Percentiles rank a stretch among this genome's conserved stretches.
These are phyloP conservation scores for Montifringilla adamsi DNA, from an alignment of 2,113 vertebrate genomes.

Conservation along the genomic window DNA sequence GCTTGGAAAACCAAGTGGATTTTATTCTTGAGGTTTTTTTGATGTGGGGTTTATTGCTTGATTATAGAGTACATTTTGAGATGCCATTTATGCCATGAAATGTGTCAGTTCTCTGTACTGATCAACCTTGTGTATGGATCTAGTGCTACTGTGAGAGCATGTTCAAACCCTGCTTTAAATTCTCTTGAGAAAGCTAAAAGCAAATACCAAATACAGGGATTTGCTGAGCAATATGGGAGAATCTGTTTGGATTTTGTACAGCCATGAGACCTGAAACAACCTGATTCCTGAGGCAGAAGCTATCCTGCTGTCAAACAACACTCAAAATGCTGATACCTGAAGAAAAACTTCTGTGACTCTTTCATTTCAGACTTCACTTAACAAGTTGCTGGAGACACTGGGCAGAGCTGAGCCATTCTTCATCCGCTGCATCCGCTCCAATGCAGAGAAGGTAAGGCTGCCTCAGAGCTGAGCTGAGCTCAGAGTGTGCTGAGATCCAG, in stretches of 20 bases:
- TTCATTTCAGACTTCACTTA: conserved; percentile 84
- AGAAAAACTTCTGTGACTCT: not conserved
- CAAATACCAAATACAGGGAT: not conserved
- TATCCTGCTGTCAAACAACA: not conserved
- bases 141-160: not conserved
- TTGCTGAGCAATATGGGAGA: not conserved
- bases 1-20: not conserved
- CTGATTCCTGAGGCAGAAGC: not conserved
- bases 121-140: not conserved
- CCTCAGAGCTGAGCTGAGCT: not conserved
- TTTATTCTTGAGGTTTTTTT: not conserved
- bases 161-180: not conserved
- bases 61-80: not conserved
- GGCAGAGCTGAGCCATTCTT: conserved; percentile 95
- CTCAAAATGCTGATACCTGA: not conserved
- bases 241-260: not conserved
- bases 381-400: conserved; percentile 90
- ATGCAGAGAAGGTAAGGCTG: conserved; percentile 88
- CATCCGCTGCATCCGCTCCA: conserved; percentile 96
- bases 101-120: not conserved
- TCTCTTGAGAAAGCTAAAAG: not conserved
- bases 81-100: not conserved
- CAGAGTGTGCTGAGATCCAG: not conserved
- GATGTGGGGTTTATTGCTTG: not conserved
- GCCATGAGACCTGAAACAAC: not conserved